These are phyloP conservation scores for Polydrusus tereticollis DNA, from an alignment of 2,888 invertebrate species.

Conservation along the genomic window DNA sequence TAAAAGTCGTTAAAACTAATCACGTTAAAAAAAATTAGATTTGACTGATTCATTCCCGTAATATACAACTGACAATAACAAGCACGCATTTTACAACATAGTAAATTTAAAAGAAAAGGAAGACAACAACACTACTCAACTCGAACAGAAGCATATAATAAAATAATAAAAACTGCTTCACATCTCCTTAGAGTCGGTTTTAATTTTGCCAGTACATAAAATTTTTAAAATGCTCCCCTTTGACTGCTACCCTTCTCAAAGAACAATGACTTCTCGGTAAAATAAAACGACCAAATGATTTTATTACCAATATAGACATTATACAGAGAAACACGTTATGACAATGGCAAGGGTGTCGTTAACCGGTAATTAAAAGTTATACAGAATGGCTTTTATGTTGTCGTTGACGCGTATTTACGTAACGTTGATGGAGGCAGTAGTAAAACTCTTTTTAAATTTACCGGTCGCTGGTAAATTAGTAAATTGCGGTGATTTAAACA, in stretches of 20 bases:
- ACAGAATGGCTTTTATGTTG: constrained; percentile 63
- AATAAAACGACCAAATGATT: constrained; percentile 64
- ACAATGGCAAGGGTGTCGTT: constrained; percentile 64
- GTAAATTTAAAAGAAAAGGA: no score
- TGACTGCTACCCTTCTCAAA: constrained; percentile 8
- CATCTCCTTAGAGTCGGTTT: constrained; percentile 11
- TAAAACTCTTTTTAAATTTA: constrained; percentile 32
- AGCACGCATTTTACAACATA: no score
- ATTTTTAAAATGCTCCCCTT: constrained; percentile 31
- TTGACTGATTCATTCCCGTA: no score
- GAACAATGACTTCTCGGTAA: constrained; percentile 41
- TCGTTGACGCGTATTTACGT: constrained; percentile 22
- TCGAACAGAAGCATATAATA: constrained; percentile 10
- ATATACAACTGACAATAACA: no score
- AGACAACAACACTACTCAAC: no score
- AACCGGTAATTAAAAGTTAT: constrained; percentile 66
- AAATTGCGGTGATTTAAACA: constrained; percentile 43
- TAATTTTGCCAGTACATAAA: constrained; percentile 38
- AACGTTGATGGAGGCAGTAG: constrained; percentile 31
- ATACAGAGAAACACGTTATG: constrained; percentile 57
- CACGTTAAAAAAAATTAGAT: no score
- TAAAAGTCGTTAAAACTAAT: no score
- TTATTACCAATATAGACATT: constrained; percentile 63
- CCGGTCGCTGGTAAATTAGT: constrained; percentile 41
- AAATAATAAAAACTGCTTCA: constrained; percentile 12